phyloP scores from a whole-genome alignment of 2,113 vertebrate species.

The Scatophagus argus region DNA sequence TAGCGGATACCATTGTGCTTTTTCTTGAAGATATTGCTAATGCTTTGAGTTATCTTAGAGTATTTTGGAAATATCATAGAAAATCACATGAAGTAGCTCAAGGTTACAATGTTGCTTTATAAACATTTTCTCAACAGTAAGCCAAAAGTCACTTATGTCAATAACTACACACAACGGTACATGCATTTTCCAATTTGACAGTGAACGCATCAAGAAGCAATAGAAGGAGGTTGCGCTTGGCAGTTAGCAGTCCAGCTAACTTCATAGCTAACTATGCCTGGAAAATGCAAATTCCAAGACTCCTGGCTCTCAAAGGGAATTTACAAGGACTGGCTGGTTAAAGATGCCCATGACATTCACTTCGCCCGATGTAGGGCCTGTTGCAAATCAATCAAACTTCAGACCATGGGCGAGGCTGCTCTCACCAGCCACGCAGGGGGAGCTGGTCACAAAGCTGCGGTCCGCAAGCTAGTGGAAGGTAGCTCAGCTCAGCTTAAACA shows the following conservation, averaged over 20 bases:
- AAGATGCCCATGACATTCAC: conserved; percentile 74
- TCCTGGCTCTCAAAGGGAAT: conserved; percentile 73
- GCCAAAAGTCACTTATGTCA: neutral
- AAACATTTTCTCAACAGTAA: neutral
- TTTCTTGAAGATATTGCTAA: neutral
- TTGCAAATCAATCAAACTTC: conserved; percentile 79
- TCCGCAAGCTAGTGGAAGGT: conserved; percentile 77
- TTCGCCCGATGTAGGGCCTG: conserved; percentile 75
- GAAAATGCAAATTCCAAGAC: conserved; percentile 79
- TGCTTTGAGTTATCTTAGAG: neutral
- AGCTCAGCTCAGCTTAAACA: neutral
- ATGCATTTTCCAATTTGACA: accelerated
- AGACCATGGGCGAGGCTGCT: conserved; percentile 81
- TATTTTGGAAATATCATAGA: neutral
- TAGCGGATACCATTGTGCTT: neutral
- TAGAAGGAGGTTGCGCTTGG: neutral
- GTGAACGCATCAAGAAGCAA: conserved; percentile 17
- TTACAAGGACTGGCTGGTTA: conserved; percentile 75
- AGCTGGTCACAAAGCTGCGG: conserved; percentile 76
- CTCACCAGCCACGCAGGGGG: conserved; percentile 79
- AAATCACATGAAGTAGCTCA: neutral
- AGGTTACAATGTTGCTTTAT: neutral
- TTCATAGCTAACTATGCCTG: conserved; percentile 68
- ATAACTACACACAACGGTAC: neutral
- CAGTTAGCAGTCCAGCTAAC: conserved; percentile 55